A percentile compares a stretch with the other conserved stretches of the same genome.
Evolutionary conservation across 2,888 invertebrate genomes (phyloP).

Genomic region (Microdon myrmicae): DNA sequence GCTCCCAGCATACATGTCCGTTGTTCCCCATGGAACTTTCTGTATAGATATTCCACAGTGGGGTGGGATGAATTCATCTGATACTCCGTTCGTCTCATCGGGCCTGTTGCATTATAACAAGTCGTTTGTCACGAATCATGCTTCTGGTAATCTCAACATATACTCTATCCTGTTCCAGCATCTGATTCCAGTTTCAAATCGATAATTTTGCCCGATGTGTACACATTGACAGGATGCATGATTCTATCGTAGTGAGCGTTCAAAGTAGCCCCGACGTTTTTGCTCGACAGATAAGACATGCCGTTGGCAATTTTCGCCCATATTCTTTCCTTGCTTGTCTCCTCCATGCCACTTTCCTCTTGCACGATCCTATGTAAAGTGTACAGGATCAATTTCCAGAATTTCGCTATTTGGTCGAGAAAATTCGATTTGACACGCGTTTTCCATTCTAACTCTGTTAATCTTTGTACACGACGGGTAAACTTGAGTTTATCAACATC

Average conservation of each 20-base stretch:
- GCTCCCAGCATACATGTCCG: too few relatives aligned
- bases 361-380: conserved; percentile 84
- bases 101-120: too few relatives aligned
- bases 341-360: conserved; percentile 85
- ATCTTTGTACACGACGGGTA: conserved; percentile 90
- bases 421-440: conserved; percentile 94
- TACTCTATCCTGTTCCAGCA: conserved; percentile 57
- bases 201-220: conserved; percentile 78
- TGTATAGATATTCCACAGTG: too few relatives aligned
- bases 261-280: conserved; percentile 83
- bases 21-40: too few relatives aligned
- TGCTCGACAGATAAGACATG: conserved; percentile 85
- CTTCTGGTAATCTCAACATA: too few relatives aligned
- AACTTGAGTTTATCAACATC: conserved; percentile 93
- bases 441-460: conserved; percentile 96
- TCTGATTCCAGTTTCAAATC: conserved; percentile 56
- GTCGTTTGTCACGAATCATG: too few relatives aligned
- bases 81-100: too few relatives aligned
- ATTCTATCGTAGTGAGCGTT: conserved; percentile 90
- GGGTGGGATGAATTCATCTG: too few relatives aligned
- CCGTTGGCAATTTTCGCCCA: conserved; percentile 88
- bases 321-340: conserved; percentile 82
- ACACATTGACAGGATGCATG: conserved; percentile 89
- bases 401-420: conserved; percentile 92
- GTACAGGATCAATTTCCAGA: conserved; percentile 95